A percentile compares a stretch with the other conserved stretches of the same genome.
These are phyloP conservation scores for Octopus sinensis DNA, from an alignment of 1,140 invertebrate species.

Conservation along the genomic window DNA sequence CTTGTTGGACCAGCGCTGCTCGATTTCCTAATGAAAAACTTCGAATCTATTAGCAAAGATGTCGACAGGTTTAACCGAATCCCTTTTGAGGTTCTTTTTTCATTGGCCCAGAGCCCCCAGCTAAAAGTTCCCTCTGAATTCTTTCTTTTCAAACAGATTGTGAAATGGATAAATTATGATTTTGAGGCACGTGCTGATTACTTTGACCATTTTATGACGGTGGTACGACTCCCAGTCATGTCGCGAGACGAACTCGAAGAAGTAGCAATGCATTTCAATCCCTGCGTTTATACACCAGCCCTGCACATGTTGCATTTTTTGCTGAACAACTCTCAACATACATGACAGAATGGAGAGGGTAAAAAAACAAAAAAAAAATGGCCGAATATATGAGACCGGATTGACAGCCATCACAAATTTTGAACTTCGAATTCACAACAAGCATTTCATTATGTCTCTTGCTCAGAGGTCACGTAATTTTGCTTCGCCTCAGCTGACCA, in stretches of 20 bases:
- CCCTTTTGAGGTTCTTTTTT: background rate
- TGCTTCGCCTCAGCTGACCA: no score
- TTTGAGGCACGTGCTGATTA: background rate
- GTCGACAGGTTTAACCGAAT: background rate
- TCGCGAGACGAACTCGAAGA: background rate
- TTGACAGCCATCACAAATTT: no score
- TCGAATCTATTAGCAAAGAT: background rate
- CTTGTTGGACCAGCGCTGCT: background rate
- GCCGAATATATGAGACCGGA: no score
- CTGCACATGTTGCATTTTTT: background rate
- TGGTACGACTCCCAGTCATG: background rate
- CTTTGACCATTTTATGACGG: background rate
- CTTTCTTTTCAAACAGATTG: background rate
- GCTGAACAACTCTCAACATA: background rate
- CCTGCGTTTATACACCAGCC: background rate
- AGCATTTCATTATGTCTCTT: no score
- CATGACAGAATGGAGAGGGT: no score
- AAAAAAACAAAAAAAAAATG: no score
- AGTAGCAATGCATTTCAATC: slow-evolving; percentile 5
- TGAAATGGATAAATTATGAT: background rate
- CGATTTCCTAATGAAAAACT: background rate
- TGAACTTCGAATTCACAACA: no score
- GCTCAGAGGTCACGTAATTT: no score
- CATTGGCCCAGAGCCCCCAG: background rate
- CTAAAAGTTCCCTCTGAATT: slow-evolving; percentile 1